Evolutionary conservation across 2,888 invertebrate species (phyloP).

Genomic region (Bugulina stolonifera): DNA sequence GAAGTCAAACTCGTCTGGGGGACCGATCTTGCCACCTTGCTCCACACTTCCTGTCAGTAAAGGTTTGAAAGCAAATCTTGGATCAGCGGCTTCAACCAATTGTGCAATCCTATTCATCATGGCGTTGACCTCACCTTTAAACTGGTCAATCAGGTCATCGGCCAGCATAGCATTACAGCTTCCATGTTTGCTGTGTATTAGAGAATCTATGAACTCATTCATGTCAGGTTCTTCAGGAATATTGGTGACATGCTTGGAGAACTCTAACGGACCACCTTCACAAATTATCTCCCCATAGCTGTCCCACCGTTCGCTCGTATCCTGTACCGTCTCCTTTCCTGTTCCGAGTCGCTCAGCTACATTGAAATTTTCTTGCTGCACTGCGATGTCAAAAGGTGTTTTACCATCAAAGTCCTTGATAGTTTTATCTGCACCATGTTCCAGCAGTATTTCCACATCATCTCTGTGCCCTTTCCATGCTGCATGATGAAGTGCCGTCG

Average conservation of each 20-base stretch:
- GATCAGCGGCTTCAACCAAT: neutral
- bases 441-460: neutral
- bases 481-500: neutral
- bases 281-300: neutral
- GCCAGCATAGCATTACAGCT: neutral
- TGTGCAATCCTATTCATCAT: neutral
- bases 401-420: neutral
- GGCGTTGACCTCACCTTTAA: neutral
- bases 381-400: neutral
- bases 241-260: neutral
- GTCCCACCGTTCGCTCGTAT: neutral
- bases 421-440: neutral
- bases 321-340: neutral
- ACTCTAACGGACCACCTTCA: neutral
- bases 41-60: neutral
- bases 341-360: neutral
- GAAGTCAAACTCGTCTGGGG: neutral
- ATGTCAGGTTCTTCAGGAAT: neutral
- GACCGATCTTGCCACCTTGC: neutral
- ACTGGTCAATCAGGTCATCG: neutral
- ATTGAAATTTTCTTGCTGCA: neutral
- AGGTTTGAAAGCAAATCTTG: neutral
- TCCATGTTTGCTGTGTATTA: neutral
- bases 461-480: neutral
- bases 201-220: neutral